Evolutionary conservation across 2,888 invertebrate genomes (phyloP), one percentile per base, ranked within the genome.

Genomic region (Aphodius sticticus): DNA sequence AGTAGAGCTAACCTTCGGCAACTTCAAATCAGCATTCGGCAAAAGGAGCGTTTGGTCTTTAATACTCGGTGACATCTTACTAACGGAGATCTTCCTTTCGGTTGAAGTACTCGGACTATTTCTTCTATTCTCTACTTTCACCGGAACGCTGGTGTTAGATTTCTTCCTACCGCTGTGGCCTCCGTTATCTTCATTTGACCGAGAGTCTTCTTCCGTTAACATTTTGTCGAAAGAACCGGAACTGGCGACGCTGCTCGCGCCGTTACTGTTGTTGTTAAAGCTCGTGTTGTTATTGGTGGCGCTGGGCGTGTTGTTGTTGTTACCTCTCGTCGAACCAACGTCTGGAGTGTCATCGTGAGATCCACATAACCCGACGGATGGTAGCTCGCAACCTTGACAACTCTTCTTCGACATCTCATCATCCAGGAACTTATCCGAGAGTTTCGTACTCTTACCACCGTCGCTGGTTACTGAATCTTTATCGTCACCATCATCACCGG

Each of bases 231-330:
- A 93, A 0, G 94, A 94, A 79, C 93, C 93, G 80, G 91, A 87
- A 86, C 90, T 88, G 80, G 90, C 92, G 71, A 94, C 94, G 86
- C 95, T 95, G 84, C 94, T 95, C 70, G 94, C 95, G 38, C 95
- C 95, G 84, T 94, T 94, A 86, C 94, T 94, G 85, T 94, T 95
- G 85, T 93, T 94, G 86, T 93, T 94, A 87, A 93, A 94, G 77
- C 89, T 91, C 83, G 87, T 93, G 86, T 91, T 92, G 88, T 94
- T 95, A 85, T 93, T 94, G 80, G 95, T 95, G 78, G 94, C 95
- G 87, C 93, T 95, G 26, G 94, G 95, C 71, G 95, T 96, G 88
- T 96, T 96, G 88, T 96, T 96, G 87, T 95, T 95, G 86, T 95
- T 92, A 77, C 94, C 94, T 82, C 94, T 78, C 35, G 80, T 80